phyloP scores from a whole-genome alignment of 2,888 invertebrate species.

The Sturmia bella region DNA sequence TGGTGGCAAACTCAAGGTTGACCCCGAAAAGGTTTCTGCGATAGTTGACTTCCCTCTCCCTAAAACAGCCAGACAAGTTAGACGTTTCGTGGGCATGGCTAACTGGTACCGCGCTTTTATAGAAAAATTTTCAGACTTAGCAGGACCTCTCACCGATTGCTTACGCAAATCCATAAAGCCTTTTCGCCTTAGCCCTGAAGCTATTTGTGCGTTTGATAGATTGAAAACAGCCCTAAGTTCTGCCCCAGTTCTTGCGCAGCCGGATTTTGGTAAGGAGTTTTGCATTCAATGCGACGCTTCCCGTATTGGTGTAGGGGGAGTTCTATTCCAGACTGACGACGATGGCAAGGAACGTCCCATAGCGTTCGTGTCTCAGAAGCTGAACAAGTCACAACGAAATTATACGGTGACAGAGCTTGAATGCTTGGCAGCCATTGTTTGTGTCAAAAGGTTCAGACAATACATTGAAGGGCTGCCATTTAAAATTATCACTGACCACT shows the following conservation, averaged over 20 bases:
- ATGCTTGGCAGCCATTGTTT: background rate
- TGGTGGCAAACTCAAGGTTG: background rate
- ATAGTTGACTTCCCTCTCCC: background rate
- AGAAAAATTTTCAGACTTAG: no score
- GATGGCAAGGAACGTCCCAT: no score
- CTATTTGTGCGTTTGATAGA: background rate
- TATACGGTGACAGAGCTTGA: no score
- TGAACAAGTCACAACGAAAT: background rate
- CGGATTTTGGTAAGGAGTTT: background rate
- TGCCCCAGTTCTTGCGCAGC: background rate
- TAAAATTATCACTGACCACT: no score
- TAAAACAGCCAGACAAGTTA: no score
- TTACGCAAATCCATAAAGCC: background rate
- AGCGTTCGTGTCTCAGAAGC: no score
- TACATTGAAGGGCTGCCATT: background rate
- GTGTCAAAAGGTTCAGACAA: background rate
- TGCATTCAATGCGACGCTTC: background rate
- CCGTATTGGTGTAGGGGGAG: background rate
- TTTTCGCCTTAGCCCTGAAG: conserved; percentile 4
- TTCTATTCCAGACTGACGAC: no score
- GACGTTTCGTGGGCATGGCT: no score
- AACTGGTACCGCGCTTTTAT: no score
- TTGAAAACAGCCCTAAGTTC: background rate
- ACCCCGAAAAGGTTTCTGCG: background rate
- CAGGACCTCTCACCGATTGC: background rate